These are phyloP conservation scores for Arctopsyche grandis DNA, from an alignment of 1,140 invertebrate genomes.

Conservation along the genomic window DNA sequence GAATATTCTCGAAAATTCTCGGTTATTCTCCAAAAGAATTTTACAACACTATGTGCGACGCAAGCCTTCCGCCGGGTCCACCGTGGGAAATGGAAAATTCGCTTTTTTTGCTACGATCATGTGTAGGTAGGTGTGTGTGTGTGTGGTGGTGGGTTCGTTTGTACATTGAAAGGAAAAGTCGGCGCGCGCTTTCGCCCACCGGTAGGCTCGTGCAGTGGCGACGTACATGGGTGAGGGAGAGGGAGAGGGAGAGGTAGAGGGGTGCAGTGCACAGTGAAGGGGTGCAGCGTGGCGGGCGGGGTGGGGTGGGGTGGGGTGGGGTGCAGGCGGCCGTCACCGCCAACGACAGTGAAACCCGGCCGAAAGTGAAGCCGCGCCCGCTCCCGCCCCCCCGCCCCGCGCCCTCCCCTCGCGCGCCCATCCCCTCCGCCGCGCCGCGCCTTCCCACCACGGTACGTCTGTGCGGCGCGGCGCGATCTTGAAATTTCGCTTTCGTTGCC, in stretches of 20 bases:
- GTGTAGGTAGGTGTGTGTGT: no score
- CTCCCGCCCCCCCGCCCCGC: constrained; percentile 37
- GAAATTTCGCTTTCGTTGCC: constrained; percentile 69
- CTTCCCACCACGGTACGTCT: constrained; percentile 56
- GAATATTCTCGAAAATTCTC: no score
- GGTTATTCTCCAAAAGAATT: no score
- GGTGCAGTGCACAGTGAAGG: not conserved
- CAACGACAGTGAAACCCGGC: constrained; percentile 54
- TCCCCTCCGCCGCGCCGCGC: constrained; percentile 58
- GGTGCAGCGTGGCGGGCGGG: constrained; percentile 2
- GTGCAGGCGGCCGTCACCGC: constrained; percentile 43
- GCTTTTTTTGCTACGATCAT: no score
- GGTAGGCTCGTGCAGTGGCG: not conserved
- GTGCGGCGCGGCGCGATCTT: constrained; percentile 63
- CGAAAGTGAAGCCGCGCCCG: constrained; percentile 51
- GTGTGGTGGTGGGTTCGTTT: no score
- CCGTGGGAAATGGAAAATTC: no score
- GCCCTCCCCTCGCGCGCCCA: constrained; percentile 20
- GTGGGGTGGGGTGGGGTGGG: not conserved
- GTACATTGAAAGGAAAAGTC: not conserved
- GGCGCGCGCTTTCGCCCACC: not conserved
- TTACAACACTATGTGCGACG: no score
- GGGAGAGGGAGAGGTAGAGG: not conserved
- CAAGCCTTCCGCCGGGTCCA: no score
- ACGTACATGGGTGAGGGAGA: constrained; percentile 6